These are phyloP conservation scores for Aurelia aurita complex sp. Pacific DNA, from an alignment of 30 jellyfish, hydroid and myxozoan genomes.

Conservation along the genomic window DNA sequence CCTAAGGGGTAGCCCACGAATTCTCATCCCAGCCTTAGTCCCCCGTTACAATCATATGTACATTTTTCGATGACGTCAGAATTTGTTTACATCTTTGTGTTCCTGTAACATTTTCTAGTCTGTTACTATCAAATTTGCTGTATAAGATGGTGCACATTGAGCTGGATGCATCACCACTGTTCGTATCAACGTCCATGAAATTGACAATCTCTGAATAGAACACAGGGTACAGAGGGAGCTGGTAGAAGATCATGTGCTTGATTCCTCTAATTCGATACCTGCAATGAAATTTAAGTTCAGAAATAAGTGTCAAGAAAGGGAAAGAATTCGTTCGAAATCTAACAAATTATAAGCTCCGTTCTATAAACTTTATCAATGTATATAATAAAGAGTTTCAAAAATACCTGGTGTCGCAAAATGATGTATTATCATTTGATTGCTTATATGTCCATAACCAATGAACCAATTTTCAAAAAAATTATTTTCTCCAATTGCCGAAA, in stretches of 20 bases:
- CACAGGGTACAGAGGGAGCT: constrained; percentile 88
- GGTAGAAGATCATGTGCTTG: constrained; percentile 86
- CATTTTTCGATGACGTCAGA: constrained; percentile 72
- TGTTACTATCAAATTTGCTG: constrained; percentile 77
- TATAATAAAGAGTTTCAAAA: no score
- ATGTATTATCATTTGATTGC: no score
- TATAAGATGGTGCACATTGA: constrained; percentile 81
- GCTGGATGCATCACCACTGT: constrained; percentile 17
- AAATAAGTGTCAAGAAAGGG: neutral
- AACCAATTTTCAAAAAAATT: no score
- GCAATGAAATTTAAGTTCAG: neutral
- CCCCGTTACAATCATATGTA: constrained; percentile 86
- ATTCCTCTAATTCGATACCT: constrained; percentile 91
- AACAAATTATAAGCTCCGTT: no score
- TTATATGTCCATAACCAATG: no score
- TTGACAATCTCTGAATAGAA: constrained; percentile 91
- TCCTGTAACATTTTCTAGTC: constrained; percentile 86
- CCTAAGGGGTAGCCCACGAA: no score
- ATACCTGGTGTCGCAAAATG: no score
- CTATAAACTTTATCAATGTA: no score
- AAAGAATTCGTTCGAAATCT: neutral
- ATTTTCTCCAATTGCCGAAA: no score
- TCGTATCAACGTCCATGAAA: constrained; percentile 63
- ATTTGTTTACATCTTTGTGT: constrained; percentile 67
- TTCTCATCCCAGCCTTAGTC: neutral